phyloP scores from a whole-genome alignment of 2,888 invertebrate genomes.

The Ochropleura plecta region DNA sequence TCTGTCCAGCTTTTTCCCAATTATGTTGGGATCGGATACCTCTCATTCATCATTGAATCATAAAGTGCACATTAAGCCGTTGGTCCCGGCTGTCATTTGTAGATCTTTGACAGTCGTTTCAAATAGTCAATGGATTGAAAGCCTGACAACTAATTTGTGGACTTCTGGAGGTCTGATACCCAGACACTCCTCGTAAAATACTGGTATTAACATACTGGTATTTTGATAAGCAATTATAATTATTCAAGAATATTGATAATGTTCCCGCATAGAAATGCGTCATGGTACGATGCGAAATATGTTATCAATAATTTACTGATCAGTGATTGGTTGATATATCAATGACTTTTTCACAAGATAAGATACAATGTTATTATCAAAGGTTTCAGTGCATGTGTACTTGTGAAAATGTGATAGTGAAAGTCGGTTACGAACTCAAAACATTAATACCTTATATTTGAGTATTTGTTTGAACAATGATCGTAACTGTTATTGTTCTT shows the following conservation, averaged over 20 bases:
- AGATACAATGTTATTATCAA: slow-evolving; percentile 17
- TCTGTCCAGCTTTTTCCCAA: too few relatives aligned
- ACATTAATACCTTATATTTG: slow-evolving; percentile 5
- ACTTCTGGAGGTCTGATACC: too few relatives aligned
- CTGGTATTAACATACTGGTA: too few relatives aligned
- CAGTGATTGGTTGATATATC: slow-evolving; percentile 19
- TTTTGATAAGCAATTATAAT: slow-evolving; percentile 29
- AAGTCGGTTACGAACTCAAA: background rate
- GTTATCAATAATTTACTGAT: slow-evolving; percentile 24
- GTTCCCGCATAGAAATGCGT: slow-evolving; percentile 28
- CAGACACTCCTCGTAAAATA: too few relatives aligned
- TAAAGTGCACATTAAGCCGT: too few relatives aligned
- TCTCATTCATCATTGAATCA: too few relatives aligned
- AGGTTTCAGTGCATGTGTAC: slow-evolving; percentile 32
- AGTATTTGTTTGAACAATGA: slow-evolving; percentile 11
- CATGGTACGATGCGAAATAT: slow-evolving; percentile 25
- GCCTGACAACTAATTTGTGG: too few relatives aligned
- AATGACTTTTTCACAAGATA: slow-evolving; percentile 22
- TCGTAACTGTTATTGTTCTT: background rate
- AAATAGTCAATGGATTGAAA: too few relatives aligned
- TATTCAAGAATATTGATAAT: slow-evolving; percentile 33
- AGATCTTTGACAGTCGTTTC: too few relatives aligned
- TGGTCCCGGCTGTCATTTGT: too few relatives aligned
- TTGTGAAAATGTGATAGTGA: slow-evolving; percentile 11
- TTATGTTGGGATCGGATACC: too few relatives aligned